Evolutionary conservation across 2,113 vertebrate genomes (phyloP), one percentile per base, ranked within the genome.

Genomic region (Dipodomys merriami): DNA sequence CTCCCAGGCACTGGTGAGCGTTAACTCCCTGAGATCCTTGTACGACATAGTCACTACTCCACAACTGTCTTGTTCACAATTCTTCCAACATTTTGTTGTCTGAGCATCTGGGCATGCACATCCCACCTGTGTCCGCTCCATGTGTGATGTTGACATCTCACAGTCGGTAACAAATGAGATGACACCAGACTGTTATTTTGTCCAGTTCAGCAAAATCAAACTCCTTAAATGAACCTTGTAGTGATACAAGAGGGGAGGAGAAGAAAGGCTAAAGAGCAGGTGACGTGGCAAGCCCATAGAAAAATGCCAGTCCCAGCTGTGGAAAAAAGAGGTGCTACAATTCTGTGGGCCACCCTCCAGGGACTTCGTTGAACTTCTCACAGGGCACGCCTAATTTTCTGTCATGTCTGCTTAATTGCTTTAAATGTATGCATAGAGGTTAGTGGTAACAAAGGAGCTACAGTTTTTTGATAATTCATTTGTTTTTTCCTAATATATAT

Each of bases 21-120:
- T 94, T 94, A 93, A 91, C 79, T 96, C 62, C 6, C 95, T 90
- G 95, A 80, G 68, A 92, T 97, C 94, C 94, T 95, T 94, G 82
- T n/a, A 93, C 85, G 92, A 83, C 53, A 65, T 49, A 88, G 74
- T 68, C 44, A n/a, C 67, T 72, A n/a, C n/a, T 87, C 35, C 9
- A 76, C 84, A 80, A 71, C 91, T 95, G 80, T 85, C 68, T 95
- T 85, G 88, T 67, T 65, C 33, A 18, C 8, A 76, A 20, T 46
- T 57, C 39, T 82, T 82, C 25, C 2, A 30, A 22, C 23, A n/a
- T 87, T 94, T 95, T 93, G 64, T 91, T 87, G 53, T 95, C 87
- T 91, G 1, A 35, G 88, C 44, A 78, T 33, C 46, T 87, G 68
- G 79, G 69, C 29, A 73, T 57, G 30, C 22, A 78, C 35, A 22